phyloP scores from a whole-genome alignment of 1,140 invertebrate genomes.

The Rhysida immarginata region DNA sequence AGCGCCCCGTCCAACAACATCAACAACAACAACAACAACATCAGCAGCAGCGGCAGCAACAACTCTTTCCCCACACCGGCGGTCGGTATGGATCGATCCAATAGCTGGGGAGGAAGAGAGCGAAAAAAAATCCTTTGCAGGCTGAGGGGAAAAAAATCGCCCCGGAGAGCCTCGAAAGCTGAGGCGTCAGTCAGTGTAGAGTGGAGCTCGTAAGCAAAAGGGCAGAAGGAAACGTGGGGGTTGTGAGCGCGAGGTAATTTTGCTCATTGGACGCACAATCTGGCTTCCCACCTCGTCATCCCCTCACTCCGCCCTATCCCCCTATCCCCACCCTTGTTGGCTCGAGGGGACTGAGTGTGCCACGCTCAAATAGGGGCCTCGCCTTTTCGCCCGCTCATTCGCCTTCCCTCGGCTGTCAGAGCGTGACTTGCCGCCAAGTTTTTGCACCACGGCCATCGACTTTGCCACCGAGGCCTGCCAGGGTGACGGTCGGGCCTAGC shows the following conservation, averaged over 20 bases:
- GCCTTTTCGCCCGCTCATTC: not conserved
- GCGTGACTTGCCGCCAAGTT: slow-evolving; percentile 11
- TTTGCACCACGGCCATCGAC: slow-evolving; percentile 13
- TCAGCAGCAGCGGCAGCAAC: too few species aligned
- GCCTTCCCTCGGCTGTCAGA: not conserved
- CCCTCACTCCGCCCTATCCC: not conserved
- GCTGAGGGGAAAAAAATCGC: too few species aligned
- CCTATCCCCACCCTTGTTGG: not conserved
- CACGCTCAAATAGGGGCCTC: not conserved
- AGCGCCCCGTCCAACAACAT: too few species aligned
- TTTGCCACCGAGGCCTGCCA: not conserved
- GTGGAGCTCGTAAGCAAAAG: too few species aligned
- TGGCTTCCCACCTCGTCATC: not conserved
- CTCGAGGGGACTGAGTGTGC: not conserved
- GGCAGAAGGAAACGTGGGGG: not conserved
- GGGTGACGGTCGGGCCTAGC: not conserved
- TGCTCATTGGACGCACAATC: not conserved
- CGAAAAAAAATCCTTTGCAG: too few species aligned
- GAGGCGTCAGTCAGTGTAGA: too few species aligned
- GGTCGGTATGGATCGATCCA: too few species aligned
- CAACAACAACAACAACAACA: too few species aligned
- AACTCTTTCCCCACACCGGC: too few species aligned
- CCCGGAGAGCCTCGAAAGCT: too few species aligned
- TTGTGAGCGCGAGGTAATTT: not conserved
- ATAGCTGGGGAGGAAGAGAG: too few species aligned